phyloP scores from a whole-genome alignment of 23 tunicate genomes.

The Trididemnum miniatum region DNA sequence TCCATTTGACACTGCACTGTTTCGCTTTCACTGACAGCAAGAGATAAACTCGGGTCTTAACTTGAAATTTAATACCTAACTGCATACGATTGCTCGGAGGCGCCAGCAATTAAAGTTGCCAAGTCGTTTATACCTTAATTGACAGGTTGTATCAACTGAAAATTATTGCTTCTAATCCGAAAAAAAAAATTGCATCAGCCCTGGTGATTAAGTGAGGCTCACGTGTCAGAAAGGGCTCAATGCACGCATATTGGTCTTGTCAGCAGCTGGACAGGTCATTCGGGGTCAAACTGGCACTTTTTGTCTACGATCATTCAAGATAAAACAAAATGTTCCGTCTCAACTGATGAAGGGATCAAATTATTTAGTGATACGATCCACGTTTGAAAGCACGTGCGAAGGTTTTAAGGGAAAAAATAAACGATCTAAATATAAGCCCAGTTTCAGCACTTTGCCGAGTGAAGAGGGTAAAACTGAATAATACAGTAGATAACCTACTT shows the following conservation, averaged over 20 bases:
- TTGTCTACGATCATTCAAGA: not conserved
- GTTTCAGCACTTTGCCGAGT: too few species aligned
- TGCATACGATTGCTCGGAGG: slow-evolving; percentile 2
- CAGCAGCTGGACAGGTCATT: not conserved
- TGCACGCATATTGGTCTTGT: not conserved
- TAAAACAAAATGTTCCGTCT: too few species aligned
- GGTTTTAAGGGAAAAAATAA: too few species aligned
- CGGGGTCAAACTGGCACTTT: slow-evolving; percentile 1
- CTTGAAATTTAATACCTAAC: not conserved
- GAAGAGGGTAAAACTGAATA: too few species aligned
- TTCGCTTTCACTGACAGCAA: not conserved
- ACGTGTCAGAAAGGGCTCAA: not conserved
- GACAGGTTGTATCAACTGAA: slow-evolving; percentile 4
- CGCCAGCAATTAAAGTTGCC: not conserved
- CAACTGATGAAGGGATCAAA: too few species aligned
- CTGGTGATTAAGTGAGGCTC: not conserved
- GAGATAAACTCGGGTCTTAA: not conserved
- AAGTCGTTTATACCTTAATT: slow-evolving; percentile 16
- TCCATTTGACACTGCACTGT: not conserved
- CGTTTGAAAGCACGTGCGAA: too few species aligned
- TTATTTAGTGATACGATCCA: too few species aligned
- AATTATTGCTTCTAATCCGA: not conserved
- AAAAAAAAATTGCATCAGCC: not conserved
- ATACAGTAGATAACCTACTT: too few species aligned
- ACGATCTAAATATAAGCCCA: too few species aligned